Evolutionary conservation across 2,113 vertebrate genomes (phyloP).

Genomic region (Tetraodon nigroviridis): DNA sequence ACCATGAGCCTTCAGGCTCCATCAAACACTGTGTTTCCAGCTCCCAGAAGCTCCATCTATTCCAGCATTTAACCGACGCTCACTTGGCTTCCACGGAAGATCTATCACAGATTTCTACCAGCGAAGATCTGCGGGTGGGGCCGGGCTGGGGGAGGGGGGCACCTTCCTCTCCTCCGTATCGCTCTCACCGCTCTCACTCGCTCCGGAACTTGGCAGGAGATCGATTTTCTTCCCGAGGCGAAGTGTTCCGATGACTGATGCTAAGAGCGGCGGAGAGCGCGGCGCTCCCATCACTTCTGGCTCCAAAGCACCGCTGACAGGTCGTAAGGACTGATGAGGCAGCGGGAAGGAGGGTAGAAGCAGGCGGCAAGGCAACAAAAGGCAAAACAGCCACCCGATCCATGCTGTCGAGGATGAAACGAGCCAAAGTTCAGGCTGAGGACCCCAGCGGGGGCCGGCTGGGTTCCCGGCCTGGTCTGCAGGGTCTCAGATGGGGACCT

Average conservation of each 20-base stretch:
- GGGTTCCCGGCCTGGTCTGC: no score
- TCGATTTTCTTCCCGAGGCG: conserved; percentile 65
- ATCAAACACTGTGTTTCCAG: conserved; percentile 26
- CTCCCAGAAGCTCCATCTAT: conserved; percentile 35
- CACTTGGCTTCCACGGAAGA: conserved; percentile 55
- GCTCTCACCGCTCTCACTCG: conserved; percentile 28
- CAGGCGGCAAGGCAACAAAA: no score
- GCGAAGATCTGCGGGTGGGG: conserved; percentile 48
- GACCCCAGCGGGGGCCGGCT: no score
- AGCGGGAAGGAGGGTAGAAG: conserved; percentile 37
- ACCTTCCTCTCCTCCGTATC: conserved; percentile 27
- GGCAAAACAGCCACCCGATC: no score
- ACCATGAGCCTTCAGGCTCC: background rate
- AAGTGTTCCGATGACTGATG: conserved; percentile 68
- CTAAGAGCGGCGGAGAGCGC: conserved; percentile 46
- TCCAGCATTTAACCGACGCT: conserved; percentile 50
- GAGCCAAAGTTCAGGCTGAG: no score
- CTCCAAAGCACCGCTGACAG: conserved; percentile 65
- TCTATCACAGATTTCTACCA: conserved; percentile 62
- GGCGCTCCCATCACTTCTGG: conserved; percentile 56
- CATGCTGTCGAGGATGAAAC: no score
- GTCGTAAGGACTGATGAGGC: conserved; percentile 63
- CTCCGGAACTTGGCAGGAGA: conserved; percentile 60
- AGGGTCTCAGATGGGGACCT: no score
- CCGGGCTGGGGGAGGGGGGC: conserved; percentile 19